Base-by-base conservation (phyloP, 2,113 vertebrate genomes). In the Bettongia penicillata region DNA sequence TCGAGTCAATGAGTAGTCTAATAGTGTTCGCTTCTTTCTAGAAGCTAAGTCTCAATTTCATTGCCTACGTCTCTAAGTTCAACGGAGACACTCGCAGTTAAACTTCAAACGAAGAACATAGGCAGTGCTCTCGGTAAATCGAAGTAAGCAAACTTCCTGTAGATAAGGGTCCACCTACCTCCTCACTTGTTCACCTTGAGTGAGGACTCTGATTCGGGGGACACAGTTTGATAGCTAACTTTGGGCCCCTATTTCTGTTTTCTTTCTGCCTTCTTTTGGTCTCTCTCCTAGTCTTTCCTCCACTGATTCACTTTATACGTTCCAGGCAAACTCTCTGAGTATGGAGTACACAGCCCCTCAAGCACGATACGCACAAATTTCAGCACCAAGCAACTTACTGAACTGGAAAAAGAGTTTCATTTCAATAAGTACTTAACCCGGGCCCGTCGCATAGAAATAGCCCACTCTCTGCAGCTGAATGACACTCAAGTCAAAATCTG, bases 401-500 rank as follows among this genome's bases (percentile, higher is more conserved):
- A 99, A 98, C 98, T 99, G 95, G 98, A 99, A 97, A 98, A 99
- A 95, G 98, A 99, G 98, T 99, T 99, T 95, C 98, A 99, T 94
- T 99, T 99, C 97, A 99, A 98, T 97, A 98, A 98, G 92, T 99
- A 99, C 96, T 98, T 99, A 95, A 98, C 98, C 89, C 96, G 98
- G 96, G 97, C 98, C 84, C 98, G 98, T 48, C 98, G 99, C 92
- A 97, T 98, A 19, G 98, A 98, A 95, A 98, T 99, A 91, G 98
- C 98, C 93, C 98, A 97, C 51, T 97, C 98, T 52, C 97, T 99
- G 96, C 98, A 98, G 49, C 98, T 99, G 68, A 99, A 98, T 95
- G 98, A 99, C 95, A 98, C 98, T 77, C 99, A 99, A 94, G 98
- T 99, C 68, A 99, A 99, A 97, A 99, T 99, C 95, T 99, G 98